A percentile compares a stretch with the other conserved stretches of the same genome.
Evolutionary conservation across 2,113 vertebrate genomes (phyloP).

Genomic region (Hyperoodon ampullatus): DNA sequence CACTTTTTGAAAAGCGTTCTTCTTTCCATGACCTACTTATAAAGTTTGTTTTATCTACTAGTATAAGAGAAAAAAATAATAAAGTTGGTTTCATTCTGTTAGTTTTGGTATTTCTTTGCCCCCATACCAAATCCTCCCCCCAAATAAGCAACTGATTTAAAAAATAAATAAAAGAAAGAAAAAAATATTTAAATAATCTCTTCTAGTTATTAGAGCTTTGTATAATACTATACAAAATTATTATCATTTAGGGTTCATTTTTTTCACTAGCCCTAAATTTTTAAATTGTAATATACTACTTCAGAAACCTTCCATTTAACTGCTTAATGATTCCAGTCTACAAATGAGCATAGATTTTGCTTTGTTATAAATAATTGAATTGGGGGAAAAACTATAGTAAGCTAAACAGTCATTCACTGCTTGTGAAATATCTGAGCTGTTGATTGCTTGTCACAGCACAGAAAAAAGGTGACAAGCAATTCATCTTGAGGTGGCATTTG

Average conservation of each 20-base stretch:
- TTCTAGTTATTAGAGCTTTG: conserved; percentile 44
- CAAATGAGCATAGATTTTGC: conserved; percentile 1
- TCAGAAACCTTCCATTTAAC: not conserved
- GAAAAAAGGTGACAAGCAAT: not conserved
- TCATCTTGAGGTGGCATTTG: not conserved
- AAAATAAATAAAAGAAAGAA: not conserved
- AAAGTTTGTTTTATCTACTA: too few relatives aligned
- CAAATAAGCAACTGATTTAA: not conserved
- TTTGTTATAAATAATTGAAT: not conserved
- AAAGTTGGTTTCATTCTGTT: too few relatives aligned
- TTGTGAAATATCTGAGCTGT: not conserved
- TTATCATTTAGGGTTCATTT: conserved; percentile 30
- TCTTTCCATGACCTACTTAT: too few relatives aligned
- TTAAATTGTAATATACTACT: not conserved
- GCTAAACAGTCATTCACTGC: not conserved
- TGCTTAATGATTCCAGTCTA: not conserved
- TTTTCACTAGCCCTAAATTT: conserved; percentile 31
- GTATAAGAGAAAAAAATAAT: too few relatives aligned
- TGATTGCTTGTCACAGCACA: not conserved
- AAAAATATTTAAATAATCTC: not conserved
- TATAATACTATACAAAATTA: conserved; percentile 4
- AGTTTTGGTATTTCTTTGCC: too few relatives aligned
- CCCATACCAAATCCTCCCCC: too few relatives aligned
- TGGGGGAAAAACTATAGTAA: not conserved
- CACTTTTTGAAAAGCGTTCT: too few relatives aligned